Percentiles rank a stretch among this genome's conserved stretches.
Conservation (phyloP, 2,888 invertebrate species). For the Pterobdella sp. region DNA sequence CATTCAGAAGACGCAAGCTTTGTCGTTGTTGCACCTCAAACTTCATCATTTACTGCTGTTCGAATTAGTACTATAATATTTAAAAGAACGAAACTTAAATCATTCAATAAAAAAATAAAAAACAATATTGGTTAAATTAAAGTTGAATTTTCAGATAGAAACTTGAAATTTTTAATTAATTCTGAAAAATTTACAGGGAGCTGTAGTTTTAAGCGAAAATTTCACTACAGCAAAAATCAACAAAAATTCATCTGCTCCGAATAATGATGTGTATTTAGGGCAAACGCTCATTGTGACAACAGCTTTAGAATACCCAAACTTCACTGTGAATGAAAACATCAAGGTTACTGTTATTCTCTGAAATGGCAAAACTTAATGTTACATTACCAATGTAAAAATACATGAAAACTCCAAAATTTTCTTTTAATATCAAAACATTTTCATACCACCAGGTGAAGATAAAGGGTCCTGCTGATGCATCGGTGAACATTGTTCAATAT, state of each 20-base stretch:
- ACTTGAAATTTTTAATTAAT: background rate
- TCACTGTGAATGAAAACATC: background rate
- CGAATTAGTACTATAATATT: background rate
- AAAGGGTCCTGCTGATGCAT: background rate
- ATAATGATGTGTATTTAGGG: constrained; percentile 21
- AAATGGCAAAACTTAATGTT: too few relatives aligned
- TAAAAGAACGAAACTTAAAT: background rate
- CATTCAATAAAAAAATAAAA: background rate
- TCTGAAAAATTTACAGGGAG: constrained; percentile 4
- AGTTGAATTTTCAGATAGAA: background rate
- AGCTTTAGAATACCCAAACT: constrained; percentile 16
- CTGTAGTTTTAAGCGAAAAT: constrained; percentile 18
- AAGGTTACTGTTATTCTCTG: too few relatives aligned
- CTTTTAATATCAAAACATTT: too few relatives aligned
- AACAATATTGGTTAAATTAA: background rate
- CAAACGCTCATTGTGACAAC: constrained; percentile 27
- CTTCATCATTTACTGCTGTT: constrained; percentile 18
- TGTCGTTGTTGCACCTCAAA: constrained; percentile 5
- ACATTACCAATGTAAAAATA: too few relatives aligned
- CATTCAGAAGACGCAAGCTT: constrained; percentile 15
- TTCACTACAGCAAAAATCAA: constrained; percentile 37
- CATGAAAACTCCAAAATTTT: too few relatives aligned
- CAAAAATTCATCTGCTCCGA: constrained; percentile 25
- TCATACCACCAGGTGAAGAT: constrained; percentile 17
- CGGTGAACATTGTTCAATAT: constrained; percentile 20